Evolutionary conservation across 2,797 vertebrate species (phyloP).

Genomic region (Mergus octosetaceus): DNA sequence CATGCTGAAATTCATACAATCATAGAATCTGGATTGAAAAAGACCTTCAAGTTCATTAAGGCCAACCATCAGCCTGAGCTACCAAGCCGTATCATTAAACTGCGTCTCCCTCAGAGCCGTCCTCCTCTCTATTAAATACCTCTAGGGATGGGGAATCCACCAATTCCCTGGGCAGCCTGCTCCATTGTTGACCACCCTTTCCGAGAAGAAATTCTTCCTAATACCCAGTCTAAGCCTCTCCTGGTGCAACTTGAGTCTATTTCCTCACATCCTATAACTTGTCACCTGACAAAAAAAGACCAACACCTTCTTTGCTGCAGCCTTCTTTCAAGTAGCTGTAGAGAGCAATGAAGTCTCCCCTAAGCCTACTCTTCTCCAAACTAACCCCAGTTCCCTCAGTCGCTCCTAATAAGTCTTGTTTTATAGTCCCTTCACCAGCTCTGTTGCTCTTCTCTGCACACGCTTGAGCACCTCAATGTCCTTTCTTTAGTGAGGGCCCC

Average conservation of each 20-base stretch:
- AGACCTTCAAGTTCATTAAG: background rate
- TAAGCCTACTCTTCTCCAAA: background rate
- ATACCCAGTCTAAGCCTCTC: background rate
- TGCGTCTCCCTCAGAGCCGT: background rate
- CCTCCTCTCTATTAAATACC: background rate
- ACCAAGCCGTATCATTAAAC: background rate
- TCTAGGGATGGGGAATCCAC: background rate
- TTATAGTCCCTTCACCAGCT: too few relatives aligned
- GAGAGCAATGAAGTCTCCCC: background rate
- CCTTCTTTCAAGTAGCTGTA: background rate
- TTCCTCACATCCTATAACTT: background rate
- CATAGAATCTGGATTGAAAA: background rate
- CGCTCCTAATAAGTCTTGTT: background rate
- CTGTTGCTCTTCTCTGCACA: too few relatives aligned
- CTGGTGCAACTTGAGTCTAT: background rate
- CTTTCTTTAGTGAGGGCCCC: background rate
- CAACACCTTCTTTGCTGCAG: background rate
- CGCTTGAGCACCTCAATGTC: background rate
- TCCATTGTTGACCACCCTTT: background rate
- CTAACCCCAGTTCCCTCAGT: background rate
- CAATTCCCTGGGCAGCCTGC: background rate
- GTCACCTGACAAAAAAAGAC: background rate
- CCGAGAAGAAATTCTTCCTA: background rate
- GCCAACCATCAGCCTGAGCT: background rate
- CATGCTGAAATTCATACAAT: background rate